A percentile compares a stretch with the other conserved stretches of the same genome.
phyloP scores from a whole-genome alignment of 1,140 invertebrate species.

The Neodiprion lecontei region DNA sequence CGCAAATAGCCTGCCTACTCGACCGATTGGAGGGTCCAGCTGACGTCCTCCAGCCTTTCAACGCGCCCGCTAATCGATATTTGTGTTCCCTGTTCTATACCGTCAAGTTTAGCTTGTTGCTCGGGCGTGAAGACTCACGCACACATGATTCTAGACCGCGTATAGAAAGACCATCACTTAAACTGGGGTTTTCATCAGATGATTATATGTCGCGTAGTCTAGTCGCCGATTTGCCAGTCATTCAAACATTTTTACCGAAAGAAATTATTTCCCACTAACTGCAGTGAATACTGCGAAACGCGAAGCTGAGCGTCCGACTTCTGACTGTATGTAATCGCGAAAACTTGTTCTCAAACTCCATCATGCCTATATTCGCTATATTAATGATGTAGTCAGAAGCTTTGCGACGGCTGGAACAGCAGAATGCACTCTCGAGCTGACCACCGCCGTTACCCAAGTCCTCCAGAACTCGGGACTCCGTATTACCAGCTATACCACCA shows the following conservation, averaged over 20 bases:
- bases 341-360: background rate
- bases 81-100: constrained; percentile 22
- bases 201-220: too few species aligned
- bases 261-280: background rate
- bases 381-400: constrained; percentile 61
- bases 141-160: background rate
- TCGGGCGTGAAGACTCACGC: background rate
- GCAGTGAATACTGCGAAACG: background rate
- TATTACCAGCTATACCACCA: background rate
- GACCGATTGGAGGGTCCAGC: constrained; percentile 35
- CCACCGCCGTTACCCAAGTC: constrained; percentile 43
- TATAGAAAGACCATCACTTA: background rate
- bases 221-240: background rate
- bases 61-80: constrained; percentile 33
- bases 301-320: background rate
- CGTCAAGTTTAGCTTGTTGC: constrained; percentile 22
- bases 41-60: constrained; percentile 26
- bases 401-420: constrained; percentile 56
- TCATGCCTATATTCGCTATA: constrained; percentile 44
- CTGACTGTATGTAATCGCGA: background rate
- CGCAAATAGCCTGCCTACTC: constrained; percentile 37
- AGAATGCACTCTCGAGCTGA: constrained; percentile 62
- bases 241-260: background rate
- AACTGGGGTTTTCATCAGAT: background rate
- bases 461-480: constrained; percentile 32